Evolutionary conservation across 2,113 vertebrate species (phyloP).

Genomic region (Melanocharis versteri): DNA sequence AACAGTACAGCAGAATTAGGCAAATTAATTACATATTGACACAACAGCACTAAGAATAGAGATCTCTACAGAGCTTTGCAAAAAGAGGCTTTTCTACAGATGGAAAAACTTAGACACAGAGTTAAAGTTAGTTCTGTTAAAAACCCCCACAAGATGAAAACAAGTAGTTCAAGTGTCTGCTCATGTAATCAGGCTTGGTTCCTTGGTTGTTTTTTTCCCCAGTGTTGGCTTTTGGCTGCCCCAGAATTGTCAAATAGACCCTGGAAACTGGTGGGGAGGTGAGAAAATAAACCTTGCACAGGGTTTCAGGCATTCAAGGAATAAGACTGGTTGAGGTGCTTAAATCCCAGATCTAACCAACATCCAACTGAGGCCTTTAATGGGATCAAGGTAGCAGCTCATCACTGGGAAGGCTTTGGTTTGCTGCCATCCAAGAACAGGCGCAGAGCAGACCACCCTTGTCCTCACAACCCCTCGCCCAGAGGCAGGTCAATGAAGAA

Average conservation of each 20-base stretch:
- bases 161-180: constrained; percentile 6
- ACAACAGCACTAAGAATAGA: constrained; percentile 36
- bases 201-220: not conserved
- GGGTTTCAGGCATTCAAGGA: not conserved
- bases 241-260: not conserved
- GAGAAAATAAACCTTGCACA: not conserved
- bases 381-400: not conserved
- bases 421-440: not conserved
- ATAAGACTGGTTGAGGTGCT: not conserved
- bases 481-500: not conserved
- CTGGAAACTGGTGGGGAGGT: not conserved
- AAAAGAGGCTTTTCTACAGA: constrained; percentile 26
- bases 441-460: not conserved
- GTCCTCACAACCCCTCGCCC: not conserved
- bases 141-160: not conserved
- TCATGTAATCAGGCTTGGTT: not conserved
- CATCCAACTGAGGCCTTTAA: not conserved
- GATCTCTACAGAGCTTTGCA: not conserved
- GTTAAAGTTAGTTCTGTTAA: constrained; percentile 24
- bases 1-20: not conserved
- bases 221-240: not conserved
- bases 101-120: constrained; percentile 39
- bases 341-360: not conserved
- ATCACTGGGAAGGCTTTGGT: not conserved
- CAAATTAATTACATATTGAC: constrained; percentile 23